Evolutionary conservation across 2,797 vertebrate genomes (phyloP).

Genomic region (Mustela erminea): DNA sequence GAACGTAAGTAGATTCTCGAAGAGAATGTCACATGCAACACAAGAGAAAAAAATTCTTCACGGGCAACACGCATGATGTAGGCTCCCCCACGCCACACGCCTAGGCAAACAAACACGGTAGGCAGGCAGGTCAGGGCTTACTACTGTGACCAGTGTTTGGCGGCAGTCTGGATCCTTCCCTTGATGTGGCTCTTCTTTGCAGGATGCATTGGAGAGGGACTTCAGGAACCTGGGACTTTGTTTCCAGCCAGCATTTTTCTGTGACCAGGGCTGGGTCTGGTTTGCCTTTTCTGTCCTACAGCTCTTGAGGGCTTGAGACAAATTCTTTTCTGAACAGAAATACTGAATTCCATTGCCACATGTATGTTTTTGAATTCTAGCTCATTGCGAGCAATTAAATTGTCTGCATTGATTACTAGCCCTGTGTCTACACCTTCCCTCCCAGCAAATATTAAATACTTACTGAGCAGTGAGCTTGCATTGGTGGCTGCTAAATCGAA

Average conservation of each 20-base stretch:
- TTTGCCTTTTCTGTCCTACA: slow-evolving; percentile 26
- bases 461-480: background rate
- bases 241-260: background rate
- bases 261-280: background rate
- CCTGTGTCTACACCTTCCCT: background rate
- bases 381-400: background rate
- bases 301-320: slow-evolving; percentile 44
- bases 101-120: slow-evolving; percentile 84
- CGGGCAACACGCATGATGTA: slow-evolving; percentile 82
- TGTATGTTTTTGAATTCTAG: slow-evolving; percentile 7
- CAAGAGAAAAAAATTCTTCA: slow-evolving; percentile 85
- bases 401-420: background rate
- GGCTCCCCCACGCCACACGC: slow-evolving; percentile 84
- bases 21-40: slow-evolving; percentile 89
- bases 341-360: background rate
- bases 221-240: background rate
- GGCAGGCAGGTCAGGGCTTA: slow-evolving; percentile 90
- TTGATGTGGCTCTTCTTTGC: slow-evolving; percentile 58
- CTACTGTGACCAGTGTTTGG: slow-evolving; percentile 90
- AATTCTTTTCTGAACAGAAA: slow-evolving; percentile 30
- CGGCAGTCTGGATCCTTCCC: slow-evolving; percentile 90
- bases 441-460: background rate
- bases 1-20: slow-evolving; percentile 96
- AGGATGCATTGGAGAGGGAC: background rate
- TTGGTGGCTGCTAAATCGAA: background rate